Evolutionary conservation across 2,888 invertebrate genomes (phyloP), one percentile per base, ranked within the genome.

Genomic region (Malthinus flaveolus): DNA sequence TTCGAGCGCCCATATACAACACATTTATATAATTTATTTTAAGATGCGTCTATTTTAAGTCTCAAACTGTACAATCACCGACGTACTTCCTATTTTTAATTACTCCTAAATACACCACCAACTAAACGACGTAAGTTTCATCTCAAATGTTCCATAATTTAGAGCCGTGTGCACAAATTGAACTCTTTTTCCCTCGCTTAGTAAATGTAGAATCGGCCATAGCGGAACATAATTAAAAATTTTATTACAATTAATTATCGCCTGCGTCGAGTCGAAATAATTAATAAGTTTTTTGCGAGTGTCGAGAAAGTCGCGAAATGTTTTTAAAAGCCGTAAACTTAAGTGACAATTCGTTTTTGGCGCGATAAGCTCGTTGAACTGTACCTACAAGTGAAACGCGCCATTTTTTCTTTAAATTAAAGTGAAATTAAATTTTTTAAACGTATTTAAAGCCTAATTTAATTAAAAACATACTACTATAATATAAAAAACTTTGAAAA

Each of bases 31-130:
- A 23, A 69, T 70, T 69, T 70, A 71, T 72, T 72, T 72, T 70
- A 66, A 68, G 72, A 71, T 58, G 50, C 58, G 52, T 65, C 69
- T 65, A 68, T 68, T 71, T 70, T 67, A 64, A 65, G 66, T 62
- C 37, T 49, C 9, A 23, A 36, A 48, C 32, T n/a, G 33, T 52
- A 15, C 46, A 42, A 50, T 49, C 50, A 32, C 8, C 32, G 56
- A 61, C 61, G 35, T 35, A 12, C 57, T 11, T 33, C 15, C 7
- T 42, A 15, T 1, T 15, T 15, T 42, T 23, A 42, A 42, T 42
- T 35, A 35, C 13, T 42, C 36, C 7, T 15, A 5, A 10, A 10
- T 9, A 59, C 58, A 49, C 11, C 32, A 52, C 5, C 59, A 58
- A 59, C 59, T 54, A 36, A 15, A 35, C 32, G 44, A 47, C 68